Base-by-base conservation (phyloP, 2,113 vertebrate genomes). In the Pomatostomus ruficeps region DNA sequence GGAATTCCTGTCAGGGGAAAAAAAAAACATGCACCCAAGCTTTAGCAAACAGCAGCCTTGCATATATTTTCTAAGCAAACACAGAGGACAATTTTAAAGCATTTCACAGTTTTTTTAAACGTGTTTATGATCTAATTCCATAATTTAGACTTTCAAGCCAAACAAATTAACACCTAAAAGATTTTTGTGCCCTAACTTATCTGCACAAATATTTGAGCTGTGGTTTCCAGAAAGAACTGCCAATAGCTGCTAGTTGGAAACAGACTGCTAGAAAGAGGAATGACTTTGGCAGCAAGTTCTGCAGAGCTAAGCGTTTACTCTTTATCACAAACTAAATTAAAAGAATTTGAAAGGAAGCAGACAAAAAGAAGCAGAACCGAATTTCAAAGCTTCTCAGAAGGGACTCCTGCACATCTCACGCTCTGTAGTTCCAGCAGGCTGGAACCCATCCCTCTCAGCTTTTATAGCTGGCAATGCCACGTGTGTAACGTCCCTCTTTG, bases 1-100 rank as follows among this genome's bases (percentile, higher is more conserved):
- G 98, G 98, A 97, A 99, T 98, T 97, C 99, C 99, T 99, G 38
- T n/a, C 40, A 88, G 51, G 80, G 86, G n/a, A n/a, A 85, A 14
- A 38, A 17, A 38, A 96, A 70, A 93, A 18, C 73, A 94, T 21
- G 72, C 0, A 57, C 1, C 3, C 35, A 45, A 85, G 75, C 68
- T 92, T 88, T 85, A 70, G 65, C 55, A 68, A 93, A 61, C 43
- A 73, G 3, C 7, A 43, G 35, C 19, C 79, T 65, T 11, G 36
- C 10, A 24, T 16, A 6, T 43, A 52, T 63, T 70, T 79, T 78
- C 72, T 57, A 12, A 71, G 81, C 25, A 85, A 84, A 83, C 46
- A n/a, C 0, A 35, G 52, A 79, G 20, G 19, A 54, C 29, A 49
- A 55, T 11, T 61, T 70, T 7, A 29, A 68, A 81, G 70, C 13